Evolutionary conservation across 2,797 vertebrate species (phyloP), one percentile per base, ranked within the genome.

Genomic region (Hybognathus amarus): DNA sequence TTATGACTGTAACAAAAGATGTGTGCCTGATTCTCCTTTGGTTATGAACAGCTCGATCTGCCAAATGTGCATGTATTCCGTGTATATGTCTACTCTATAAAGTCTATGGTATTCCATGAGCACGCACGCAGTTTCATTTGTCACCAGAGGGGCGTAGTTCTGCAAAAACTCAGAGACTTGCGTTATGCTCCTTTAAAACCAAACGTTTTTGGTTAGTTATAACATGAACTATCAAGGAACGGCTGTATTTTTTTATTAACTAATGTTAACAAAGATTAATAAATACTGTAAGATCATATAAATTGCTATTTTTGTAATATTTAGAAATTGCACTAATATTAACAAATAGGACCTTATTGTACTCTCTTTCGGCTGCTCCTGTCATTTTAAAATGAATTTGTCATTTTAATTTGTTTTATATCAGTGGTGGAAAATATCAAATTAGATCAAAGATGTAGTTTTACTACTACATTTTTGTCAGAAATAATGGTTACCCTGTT

Each of bases 231-330:
- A n/a, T 42, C 11, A 45, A 45, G 42, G 3, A 45, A 45, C 3
- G 3, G 42, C 4, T 45, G 42, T 45, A 45, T 45, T 45, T 4
- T n/a, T 24, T 12, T 59, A 24, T 59, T 24, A n/a, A 59, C 54
- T 59, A 12, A 59, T n/a, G 10, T 1, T n/a, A n/a, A 59, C 22
- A 22, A 22, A 22, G 7, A 54, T 54, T 0, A 3, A 22, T 22
- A 9, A 54, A 59, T 24, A 56, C 54, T n/a, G 3, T 56, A 5
- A 56, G 1, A n/a, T 11, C 9, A 50, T 18, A 50, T 54, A n/a
- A n/a, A 56, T n/a, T 4, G 22, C 20, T 2, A 4, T 36, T 36
- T 36, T 4, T 5, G n/a, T 36, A 0, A 36, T 0, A 5, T 59
- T 59, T 6, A 13, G 5, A 13, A 13, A 61, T 27, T 61, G 56